These are phyloP conservation scores for Pyrocephalus nanus DNA, from an alignment of 2,797 vertebrate genomes.

Conservation along the genomic window DNA sequence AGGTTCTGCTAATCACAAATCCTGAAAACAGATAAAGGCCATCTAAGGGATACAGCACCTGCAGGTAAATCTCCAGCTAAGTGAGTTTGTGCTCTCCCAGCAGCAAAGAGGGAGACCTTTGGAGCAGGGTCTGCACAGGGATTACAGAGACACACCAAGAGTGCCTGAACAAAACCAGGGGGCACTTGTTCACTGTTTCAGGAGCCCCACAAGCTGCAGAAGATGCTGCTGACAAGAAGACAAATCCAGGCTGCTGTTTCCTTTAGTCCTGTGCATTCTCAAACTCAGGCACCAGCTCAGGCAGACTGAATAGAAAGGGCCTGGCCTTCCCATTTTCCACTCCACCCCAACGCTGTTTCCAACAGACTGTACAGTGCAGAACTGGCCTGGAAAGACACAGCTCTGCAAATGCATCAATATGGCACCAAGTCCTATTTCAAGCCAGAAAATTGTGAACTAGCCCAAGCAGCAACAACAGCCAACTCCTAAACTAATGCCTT, in stretches of 20 bases:
- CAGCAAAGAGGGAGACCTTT: not conserved
- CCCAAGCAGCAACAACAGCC: not conserved
- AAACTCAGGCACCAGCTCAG: not conserved
- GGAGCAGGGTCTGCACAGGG: not conserved
- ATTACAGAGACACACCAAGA: not conserved
- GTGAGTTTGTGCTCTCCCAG: not conserved
- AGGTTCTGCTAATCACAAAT: not conserved
- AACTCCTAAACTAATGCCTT: not conserved
- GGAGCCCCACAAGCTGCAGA: not conserved
- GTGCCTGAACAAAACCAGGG: rapidly evolving
- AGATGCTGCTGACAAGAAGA: not conserved
- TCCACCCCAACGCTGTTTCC: not conserved
- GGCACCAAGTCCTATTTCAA: not conserved
- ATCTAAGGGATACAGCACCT: not conserved
- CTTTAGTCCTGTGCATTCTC: not conserved
- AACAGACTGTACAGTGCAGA: not conserved
- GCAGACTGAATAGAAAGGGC: not conserved
- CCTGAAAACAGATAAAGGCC: not conserved
- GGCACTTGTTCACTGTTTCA: not conserved
- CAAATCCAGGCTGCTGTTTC: not conserved
- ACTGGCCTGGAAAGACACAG: not conserved
- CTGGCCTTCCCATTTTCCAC: not conserved
- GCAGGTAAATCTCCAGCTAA: not conserved
- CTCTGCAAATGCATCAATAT: not conserved
- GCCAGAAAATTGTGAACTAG: not conserved